phyloP scores from a whole-genome alignment of 2,797 vertebrate genomes.

The Glossophaga mutica region DNA sequence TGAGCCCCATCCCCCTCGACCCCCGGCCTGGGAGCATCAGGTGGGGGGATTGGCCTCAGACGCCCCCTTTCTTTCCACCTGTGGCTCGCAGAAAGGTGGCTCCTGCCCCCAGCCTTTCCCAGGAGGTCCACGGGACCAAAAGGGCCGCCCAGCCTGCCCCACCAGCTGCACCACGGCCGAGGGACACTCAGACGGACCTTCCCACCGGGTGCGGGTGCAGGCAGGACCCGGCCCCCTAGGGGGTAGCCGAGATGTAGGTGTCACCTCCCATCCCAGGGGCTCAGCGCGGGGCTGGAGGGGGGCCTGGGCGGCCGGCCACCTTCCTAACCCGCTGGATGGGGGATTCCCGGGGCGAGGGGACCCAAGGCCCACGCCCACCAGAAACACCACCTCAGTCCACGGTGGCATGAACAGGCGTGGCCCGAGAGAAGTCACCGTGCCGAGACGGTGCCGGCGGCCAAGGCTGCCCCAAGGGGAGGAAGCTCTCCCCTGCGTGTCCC shows the following conservation, averaged over 20 bases:
- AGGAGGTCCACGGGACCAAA: not conserved
- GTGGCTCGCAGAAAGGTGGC: not conserved
- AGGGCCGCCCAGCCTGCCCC: not conserved
- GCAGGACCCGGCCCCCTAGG: not conserved
- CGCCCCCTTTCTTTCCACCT: not conserved
- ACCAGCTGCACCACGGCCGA: not conserved
- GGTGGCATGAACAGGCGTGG: not conserved
- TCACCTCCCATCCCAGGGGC: not conserved
- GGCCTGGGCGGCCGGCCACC: not conserved
- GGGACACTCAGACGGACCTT: not conserved
- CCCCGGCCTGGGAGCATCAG: not conserved
- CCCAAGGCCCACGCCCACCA: too few species aligned
- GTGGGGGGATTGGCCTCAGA: accelerated
- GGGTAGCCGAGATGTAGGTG: accelerated
- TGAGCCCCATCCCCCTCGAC: not conserved
- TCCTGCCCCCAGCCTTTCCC: too few species aligned
- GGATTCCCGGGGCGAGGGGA: not conserved
- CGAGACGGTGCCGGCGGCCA: not conserved
- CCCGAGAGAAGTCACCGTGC: not conserved
- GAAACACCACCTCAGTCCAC: not conserved
- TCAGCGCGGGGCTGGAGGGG: not conserved
- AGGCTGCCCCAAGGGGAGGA: not conserved
- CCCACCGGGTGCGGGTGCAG: accelerated
- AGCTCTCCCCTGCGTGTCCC: not conserved
- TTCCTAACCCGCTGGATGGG: not conserved